Evolutionary conservation across 2,113 vertebrate species (phyloP), one percentile per base, ranked within the genome.

Genomic region (Aix galericulata): DNA sequence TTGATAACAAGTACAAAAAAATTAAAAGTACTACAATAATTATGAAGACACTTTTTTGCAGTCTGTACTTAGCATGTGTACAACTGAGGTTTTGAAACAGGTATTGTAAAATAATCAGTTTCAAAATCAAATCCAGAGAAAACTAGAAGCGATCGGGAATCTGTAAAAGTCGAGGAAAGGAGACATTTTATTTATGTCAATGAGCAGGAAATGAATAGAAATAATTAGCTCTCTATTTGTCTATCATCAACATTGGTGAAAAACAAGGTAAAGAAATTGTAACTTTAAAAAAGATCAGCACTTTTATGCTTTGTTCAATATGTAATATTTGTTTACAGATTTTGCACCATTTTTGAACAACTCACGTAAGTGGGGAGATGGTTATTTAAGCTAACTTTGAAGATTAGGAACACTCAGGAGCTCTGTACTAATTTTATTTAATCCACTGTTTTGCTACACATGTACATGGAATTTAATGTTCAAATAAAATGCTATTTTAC

Each of bases 301-400:
- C 55, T 96, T 96, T 44, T 36, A 75, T 93, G 83, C 95, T 93
- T 98, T 97, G 96, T 98, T 98, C 98, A 98, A 98, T 87, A 92
- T 98, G 93, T 97, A 98, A 98, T 98, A 95, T 99, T 98, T 98
- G 96, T 98, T 99, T 98, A 96, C 99, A 99, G 99, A 98, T 99
- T 98, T 96, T 97, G 94, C 97, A 79, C 97, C 98, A 96, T 98
- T 98, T 97, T 97, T 98, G 98, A 98, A 89, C 98, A 98, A 91
- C 97, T 96, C 98, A 98, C 97, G 99, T 99, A 99, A 99, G 99
- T 99, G 98, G 81, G 95, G 89, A 97, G 92, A 85, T 89, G 97
- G 93, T 94, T 94, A 77, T 91, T 79, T 85, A 92, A 97, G 94
- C 97, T 98, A 98, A 98, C 97, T 89, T 89, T 50, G 69, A 88